These are phyloP conservation scores for Belgica antarctica DNA, from an alignment of 2,888 invertebrate species.

Conservation along the genomic window DNA sequence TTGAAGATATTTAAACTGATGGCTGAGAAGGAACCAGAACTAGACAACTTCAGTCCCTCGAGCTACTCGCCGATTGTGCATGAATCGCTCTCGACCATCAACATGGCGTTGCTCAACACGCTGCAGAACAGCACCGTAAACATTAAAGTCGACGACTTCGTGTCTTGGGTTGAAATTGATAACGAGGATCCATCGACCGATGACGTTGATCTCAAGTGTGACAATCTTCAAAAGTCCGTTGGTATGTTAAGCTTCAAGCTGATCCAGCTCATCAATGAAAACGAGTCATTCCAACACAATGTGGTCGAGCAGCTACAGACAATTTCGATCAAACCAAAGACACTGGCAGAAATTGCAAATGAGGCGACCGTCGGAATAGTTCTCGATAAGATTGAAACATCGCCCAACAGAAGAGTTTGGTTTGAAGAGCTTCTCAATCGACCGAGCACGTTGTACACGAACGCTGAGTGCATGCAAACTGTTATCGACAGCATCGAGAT, in stretches of 20 bases:
- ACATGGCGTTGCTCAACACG: constrained; percentile 48
- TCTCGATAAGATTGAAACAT: constrained; percentile 48
- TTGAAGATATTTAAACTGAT: constrained; percentile 47
- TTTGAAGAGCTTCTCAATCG: constrained; percentile 49
- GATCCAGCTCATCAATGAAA: constrained; percentile 48
- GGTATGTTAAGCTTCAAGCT: constrained; percentile 49
- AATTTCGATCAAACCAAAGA: constrained; percentile 49
- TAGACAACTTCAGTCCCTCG: constrained; percentile 41
- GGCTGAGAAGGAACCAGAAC: constrained; percentile 45
- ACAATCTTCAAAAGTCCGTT: constrained; percentile 49
- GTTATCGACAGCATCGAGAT: constrained; percentile 47
- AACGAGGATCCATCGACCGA: constrained; percentile 45
- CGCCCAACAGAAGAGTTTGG: constrained; percentile 39
- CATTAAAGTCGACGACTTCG: constrained; percentile 49
- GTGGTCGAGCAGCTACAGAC: constrained; percentile 48
- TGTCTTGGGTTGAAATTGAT: constrained; percentile 51
- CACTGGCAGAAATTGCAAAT: constrained; percentile 47
- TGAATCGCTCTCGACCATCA: constrained; percentile 49
- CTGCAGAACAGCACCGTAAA: constrained; percentile 50
- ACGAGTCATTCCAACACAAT: constrained; percentile 48
- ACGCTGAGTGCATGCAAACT: constrained; percentile 50
- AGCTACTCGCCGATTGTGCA: constrained; percentile 44
- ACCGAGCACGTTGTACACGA: constrained; percentile 47
- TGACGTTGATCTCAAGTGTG: constrained; percentile 23
- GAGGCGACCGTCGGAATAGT: constrained; percentile 49